phyloP scores from a whole-genome alignment of 2,113 vertebrate genomes.

The Notarius quadriscutis region DNA sequence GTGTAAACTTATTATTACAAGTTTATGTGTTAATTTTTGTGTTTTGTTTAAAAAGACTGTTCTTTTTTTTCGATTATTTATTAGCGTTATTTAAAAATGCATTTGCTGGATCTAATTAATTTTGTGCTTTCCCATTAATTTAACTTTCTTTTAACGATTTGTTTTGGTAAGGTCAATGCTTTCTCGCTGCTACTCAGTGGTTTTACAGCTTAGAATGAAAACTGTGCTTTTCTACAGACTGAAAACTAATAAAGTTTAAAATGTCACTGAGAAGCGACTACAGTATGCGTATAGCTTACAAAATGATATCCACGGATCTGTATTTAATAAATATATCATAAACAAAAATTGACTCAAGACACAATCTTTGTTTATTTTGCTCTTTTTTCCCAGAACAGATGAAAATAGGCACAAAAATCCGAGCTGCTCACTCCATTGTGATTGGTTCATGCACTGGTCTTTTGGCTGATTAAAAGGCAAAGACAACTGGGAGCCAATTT shows the following conservation, averaged over 20 bases:
- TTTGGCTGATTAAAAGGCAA: background rate
- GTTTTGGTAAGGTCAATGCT: background rate
- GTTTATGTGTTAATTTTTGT: too few relatives aligned
- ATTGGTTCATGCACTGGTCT: background rate
- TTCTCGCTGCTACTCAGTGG: background rate
- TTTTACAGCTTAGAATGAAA: background rate
- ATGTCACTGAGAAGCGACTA: background rate
- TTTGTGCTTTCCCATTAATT: background rate
- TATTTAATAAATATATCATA: background rate
- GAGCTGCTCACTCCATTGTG: background rate
- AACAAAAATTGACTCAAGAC: background rate
- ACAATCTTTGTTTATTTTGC: background rate
- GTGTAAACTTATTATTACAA: background rate
- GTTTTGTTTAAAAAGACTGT: too few relatives aligned
- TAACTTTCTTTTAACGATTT: background rate
- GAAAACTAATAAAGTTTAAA: background rate
- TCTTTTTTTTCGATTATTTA: background rate
- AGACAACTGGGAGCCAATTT: too few relatives aligned
- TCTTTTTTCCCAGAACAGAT: background rate
- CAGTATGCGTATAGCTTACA: background rate
- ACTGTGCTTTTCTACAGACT: background rate
- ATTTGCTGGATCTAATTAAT: background rate
- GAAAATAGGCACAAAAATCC: background rate
- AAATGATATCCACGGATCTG: background rate
- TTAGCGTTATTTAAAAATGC: background rate